phyloP scores from a whole-genome alignment of 2,888 invertebrate genomes.

The Patella ulyssiponensis region DNA sequence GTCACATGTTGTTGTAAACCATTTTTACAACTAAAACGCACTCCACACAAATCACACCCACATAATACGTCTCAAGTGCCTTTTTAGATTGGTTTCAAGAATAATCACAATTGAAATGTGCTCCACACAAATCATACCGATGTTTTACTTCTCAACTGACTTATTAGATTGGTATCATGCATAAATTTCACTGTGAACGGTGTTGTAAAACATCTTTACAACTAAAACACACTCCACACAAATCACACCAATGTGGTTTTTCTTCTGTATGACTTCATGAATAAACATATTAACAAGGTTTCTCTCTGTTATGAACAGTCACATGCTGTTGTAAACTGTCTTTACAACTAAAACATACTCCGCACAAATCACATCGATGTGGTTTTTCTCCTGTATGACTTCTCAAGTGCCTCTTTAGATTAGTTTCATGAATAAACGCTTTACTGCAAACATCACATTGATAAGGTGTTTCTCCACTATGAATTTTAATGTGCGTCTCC shows the following conservation, averaged over 20 bases:
- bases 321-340: too few species aligned
- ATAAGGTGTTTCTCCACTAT: not conserved
- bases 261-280: not conserved
- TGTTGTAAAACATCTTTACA: constrained; percentile 1
- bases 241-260: not conserved
- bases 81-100: too few species aligned
- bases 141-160: too few species aligned
- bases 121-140: too few species aligned
- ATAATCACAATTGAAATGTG: too few species aligned
- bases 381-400: constrained; percentile 6
- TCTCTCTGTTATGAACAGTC: not conserved
- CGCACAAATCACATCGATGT: not conserved
- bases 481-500: not conserved
- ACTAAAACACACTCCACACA: not conserved
- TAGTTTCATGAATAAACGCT: not conserved
- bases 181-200: too few species aligned
- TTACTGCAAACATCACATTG: not conserved
- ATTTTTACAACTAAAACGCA: too few species aligned
- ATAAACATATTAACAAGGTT: not conserved
- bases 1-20: too few species aligned
- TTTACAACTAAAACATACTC: not conserved
- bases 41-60: too few species aligned
- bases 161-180: too few species aligned
- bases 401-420: not conserved
- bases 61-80: too few species aligned